phyloP scores from a whole-genome alignment of 2,888 invertebrate species.

The Apamea epomidion region DNA sequence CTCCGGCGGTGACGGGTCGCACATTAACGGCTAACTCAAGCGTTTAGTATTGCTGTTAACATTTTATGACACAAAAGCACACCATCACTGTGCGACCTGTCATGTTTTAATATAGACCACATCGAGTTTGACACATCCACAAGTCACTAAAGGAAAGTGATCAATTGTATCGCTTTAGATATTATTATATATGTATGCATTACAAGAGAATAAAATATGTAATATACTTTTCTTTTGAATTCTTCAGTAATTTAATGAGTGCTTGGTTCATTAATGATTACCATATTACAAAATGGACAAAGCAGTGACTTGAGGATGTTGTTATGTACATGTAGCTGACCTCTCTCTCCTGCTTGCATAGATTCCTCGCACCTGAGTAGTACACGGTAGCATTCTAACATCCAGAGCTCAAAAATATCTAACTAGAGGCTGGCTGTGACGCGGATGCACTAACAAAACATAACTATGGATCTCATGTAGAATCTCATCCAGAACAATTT shows the following conservation, averaged over 20 bases:
- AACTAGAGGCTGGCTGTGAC: conserved; percentile 82
- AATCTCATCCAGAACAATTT: conserved; percentile 88
- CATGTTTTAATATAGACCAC: conserved; percentile 22
- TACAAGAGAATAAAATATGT: not conserved
- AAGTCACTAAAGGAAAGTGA: conserved; percentile 28
- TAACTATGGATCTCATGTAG: conserved; percentile 77
- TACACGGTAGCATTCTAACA: conserved; percentile 76
- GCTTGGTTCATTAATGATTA: not conserved
- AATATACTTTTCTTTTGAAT: not conserved
- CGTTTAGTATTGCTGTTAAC: conserved; percentile 30
- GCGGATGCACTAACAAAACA: conserved; percentile 86
- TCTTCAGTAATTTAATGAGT: not conserved
- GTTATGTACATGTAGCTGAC: conserved; percentile 69
- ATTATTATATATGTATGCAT: not conserved
- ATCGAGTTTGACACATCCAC: conserved; percentile 32
- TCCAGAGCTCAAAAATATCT: conserved; percentile 80
- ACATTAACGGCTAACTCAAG: conserved; percentile 37
- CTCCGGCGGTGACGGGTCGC: conserved; percentile 33
- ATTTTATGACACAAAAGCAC: conserved; percentile 20
- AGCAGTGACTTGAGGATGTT: conserved; percentile 44
- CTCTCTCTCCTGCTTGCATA: conserved; percentile 77
- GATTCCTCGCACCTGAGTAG: conserved; percentile 79
- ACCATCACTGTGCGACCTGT: conserved; percentile 38
- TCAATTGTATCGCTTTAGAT: not conserved
- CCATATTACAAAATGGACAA: conserved; percentile 1